Conservation (phyloP, 2,797 vertebrate species). For the Pangasius krempfi region DNA sequence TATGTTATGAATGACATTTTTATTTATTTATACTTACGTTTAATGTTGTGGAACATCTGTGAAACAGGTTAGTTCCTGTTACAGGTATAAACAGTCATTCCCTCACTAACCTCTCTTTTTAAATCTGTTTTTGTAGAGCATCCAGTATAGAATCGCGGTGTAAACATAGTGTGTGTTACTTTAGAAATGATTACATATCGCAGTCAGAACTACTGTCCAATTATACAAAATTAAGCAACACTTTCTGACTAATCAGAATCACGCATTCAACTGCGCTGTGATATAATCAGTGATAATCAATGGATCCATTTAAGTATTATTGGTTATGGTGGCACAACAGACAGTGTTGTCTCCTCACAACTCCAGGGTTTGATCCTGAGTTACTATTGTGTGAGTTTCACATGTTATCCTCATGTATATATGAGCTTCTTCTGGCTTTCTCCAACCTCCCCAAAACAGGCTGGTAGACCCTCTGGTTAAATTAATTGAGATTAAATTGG, state of each 20-base stretch:
- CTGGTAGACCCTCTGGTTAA: background rate
- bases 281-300: background rate
- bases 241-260: background rate
- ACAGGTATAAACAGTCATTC: background rate
- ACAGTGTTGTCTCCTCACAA: background rate
- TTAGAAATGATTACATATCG: background rate
- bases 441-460: background rate
- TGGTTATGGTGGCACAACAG: background rate
- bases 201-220: background rate
- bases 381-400: background rate
- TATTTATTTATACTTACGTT: background rate
- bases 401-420: background rate
- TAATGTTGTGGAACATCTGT: background rate
- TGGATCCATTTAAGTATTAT: too few species aligned
- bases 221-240: background rate
- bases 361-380: background rate
- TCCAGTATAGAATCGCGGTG: background rate
- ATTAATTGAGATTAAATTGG: too few species aligned
- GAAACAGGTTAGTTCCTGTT: background rate
- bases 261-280: background rate
- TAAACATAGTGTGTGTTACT: background rate
- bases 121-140: background rate
- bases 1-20: background rate
- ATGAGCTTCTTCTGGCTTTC: background rate
- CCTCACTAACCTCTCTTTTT: background rate